These are phyloP conservation scores for Eupithecia dodoneata DNA, from an alignment of 2,888 invertebrate species.

Conservation along the genomic window DNA sequence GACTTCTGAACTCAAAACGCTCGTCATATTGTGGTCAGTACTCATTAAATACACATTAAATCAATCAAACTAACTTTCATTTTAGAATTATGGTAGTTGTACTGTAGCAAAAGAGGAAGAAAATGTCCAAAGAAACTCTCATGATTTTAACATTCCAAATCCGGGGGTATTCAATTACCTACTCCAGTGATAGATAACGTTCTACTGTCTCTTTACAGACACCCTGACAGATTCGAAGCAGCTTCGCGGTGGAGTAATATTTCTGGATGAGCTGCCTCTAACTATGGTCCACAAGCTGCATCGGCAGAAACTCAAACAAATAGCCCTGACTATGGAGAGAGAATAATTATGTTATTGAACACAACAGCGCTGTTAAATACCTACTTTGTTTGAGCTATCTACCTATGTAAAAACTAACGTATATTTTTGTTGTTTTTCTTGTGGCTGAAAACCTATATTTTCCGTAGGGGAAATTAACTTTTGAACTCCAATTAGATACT, in stretches of 20 bases:
- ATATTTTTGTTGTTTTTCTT: too few relatives aligned
- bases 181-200: neutral
- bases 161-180: neutral
- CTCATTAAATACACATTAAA: too few relatives aligned
- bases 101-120: too few relatives aligned
- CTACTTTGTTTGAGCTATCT: neutral
- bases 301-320: conserved; percentile 8
- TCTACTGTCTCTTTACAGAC: neutral
- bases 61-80: too few relatives aligned
- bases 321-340: neutral
- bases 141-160: neutral
- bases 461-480: too few relatives aligned
- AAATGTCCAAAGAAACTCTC: too few relatives aligned
- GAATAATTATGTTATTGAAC: neutral
- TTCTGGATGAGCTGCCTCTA: neutral
- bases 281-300: neutral
- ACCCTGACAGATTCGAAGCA: conserved; percentile 7
- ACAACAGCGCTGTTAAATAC: neutral
- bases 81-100: too few relatives aligned
- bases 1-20: too few relatives aligned
- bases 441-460: too few relatives aligned
- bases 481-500: too few relatives aligned
- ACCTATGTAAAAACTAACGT: too few relatives aligned
- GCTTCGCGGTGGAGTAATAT: conserved; percentile 5
- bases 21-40: too few relatives aligned